phyloP scores from a whole-genome alignment of 2,888 invertebrate genomes.

The Euplagia quadripunctaria region DNA sequence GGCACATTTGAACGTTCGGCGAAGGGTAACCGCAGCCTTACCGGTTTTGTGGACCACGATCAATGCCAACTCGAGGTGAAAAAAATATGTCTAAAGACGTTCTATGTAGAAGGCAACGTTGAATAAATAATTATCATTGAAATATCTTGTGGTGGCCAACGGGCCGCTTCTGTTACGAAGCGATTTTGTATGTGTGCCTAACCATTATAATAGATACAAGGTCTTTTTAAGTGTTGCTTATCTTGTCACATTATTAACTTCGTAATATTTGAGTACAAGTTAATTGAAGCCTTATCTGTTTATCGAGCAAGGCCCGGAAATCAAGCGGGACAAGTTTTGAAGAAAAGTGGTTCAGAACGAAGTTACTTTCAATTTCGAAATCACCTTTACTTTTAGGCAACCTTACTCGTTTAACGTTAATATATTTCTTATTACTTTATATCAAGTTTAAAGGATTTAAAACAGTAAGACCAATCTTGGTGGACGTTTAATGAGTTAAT shows the following conservation, averaged over 20 bases:
- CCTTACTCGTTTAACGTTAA: conserved; percentile 16
- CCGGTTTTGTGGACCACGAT: conserved; percentile 82
- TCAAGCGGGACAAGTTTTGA: conserved; percentile 60
- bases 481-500: neutral
- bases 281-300: conserved; percentile 23
- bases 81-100: conserved; percentile 75
- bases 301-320: conserved; percentile 46
- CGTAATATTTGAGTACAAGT: conserved; percentile 24
- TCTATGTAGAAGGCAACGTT: conserved; percentile 63
- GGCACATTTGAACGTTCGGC: conserved; percentile 68
- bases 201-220: conserved; percentile 20
- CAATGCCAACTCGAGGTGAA: conserved; percentile 84
- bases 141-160: conserved; percentile 34
- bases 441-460: neutral
- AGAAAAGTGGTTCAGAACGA: conserved; percentile 64
- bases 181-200: conserved; percentile 20
- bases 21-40: conserved; percentile 83
- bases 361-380: conserved; percentile 67
- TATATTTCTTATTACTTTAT: conserved; percentile 6
- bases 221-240: conserved; percentile 23
- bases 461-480: neutral
- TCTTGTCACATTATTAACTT: conserved; percentile 27
- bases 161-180: conserved; percentile 20
- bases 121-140: conserved; percentile 50
- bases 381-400: conserved; percentile 48